Conservation (phyloP, 2,888 invertebrate genomes). For the Ectobius pallidus region DNA sequence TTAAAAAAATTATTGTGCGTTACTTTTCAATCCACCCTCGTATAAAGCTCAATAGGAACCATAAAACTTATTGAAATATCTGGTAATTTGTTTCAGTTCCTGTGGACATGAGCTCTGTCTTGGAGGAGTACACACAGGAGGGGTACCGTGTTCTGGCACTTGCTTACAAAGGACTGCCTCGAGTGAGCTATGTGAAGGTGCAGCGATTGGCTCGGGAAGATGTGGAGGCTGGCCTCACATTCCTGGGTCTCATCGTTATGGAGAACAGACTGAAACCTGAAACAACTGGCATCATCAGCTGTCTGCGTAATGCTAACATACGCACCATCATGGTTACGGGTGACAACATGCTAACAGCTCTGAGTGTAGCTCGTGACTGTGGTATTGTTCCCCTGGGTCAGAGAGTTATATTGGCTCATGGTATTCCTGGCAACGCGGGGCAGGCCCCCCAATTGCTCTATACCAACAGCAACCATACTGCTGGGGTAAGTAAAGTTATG, state of each 20-base stretch:
- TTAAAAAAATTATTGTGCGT: no score
- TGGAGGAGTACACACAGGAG: constrained; percentile 87
- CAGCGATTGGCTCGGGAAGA: constrained; percentile 77
- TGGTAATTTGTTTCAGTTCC: constrained; percentile 81
- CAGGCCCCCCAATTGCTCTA: constrained; percentile 34
- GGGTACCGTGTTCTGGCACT: constrained; percentile 93
- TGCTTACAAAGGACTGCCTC: constrained; percentile 74
- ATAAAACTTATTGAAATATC: no score
- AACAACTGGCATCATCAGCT: constrained; percentile 79
- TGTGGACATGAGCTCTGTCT: constrained; percentile 72
- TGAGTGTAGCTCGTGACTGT: constrained; percentile 92
- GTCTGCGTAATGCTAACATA: constrained; percentile 83
- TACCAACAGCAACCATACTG: constrained; percentile 30
- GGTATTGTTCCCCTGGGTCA: constrained; percentile 73
- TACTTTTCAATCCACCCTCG: no score
- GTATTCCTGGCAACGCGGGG: constrained; percentile 10
- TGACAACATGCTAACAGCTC: constrained; percentile 88
- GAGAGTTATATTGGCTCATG: constrained; percentile 62
- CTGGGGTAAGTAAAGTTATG: constrained; percentile 19
- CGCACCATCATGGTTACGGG: constrained; percentile 97
- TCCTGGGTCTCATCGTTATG: constrained; percentile 89
- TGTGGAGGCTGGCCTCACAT: constrained; percentile 80
- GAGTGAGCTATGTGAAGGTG: constrained; percentile 72
- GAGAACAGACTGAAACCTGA: constrained; percentile 94
- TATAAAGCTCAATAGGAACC: no score